Evolutionary conservation across 1,140 invertebrate species (phyloP).

Genomic region (Belonocnema kinseyi): DNA sequence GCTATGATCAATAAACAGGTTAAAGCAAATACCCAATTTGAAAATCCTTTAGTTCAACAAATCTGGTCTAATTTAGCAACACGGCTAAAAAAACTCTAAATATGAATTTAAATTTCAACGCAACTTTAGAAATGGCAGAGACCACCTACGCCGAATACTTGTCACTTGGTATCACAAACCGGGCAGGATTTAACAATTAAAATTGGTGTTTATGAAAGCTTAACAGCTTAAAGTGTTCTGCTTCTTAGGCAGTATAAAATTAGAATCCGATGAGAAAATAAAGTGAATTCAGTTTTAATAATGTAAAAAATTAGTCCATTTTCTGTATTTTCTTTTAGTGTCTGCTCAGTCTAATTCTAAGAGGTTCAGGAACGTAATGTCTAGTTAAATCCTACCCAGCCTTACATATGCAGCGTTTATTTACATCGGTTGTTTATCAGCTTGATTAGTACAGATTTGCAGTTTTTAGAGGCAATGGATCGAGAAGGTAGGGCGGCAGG

Average conservation of each 20-base stretch:
- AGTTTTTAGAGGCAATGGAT: slow-evolving; percentile 74
- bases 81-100: not conserved
- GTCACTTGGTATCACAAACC: not conserved
- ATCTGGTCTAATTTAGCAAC: not conserved
- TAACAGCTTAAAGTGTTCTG: no score
- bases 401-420: slow-evolving; percentile 9
- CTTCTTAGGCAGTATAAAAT: no score
- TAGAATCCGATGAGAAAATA: no score
- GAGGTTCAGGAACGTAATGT: no score
- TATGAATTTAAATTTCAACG: not conserved
- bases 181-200: not conserved
- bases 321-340: no score
- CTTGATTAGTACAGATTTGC: slow-evolving; percentile 71
- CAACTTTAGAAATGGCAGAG: no score
- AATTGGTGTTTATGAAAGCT: not conserved
- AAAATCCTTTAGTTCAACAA: slow-evolving; percentile 3
- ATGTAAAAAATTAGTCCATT: no score
- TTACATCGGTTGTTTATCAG: slow-evolving; percentile 33
- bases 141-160: not conserved
- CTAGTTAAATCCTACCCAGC: slow-evolving; percentile 5
- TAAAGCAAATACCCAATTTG: not conserved
- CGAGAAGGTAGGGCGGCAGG: slow-evolving; percentile 70
- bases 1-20: slow-evolving; percentile 1
- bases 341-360: no score
- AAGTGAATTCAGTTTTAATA: no score